phyloP scores from a whole-genome alignment of 2,113 vertebrate species.

The Phoxinus phoxinus region DNA sequence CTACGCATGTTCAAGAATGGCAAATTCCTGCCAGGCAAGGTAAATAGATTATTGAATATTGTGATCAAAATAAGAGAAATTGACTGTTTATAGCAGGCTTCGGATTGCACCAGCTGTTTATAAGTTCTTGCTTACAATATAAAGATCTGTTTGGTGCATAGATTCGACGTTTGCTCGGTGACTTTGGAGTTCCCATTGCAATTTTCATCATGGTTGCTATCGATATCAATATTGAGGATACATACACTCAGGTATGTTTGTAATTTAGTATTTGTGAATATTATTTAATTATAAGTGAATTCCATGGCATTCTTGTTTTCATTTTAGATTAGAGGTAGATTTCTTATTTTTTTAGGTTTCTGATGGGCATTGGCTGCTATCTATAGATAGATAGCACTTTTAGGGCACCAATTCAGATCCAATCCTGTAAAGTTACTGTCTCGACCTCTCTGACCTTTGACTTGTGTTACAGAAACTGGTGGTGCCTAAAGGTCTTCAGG shows the following conservation, averaged over 20 bases:
- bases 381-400: background rate
- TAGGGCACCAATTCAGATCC: constrained; percentile 6
- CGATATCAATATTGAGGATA: constrained; percentile 82
- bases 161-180: constrained; percentile 91
- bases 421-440: background rate
- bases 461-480: constrained; percentile 85
- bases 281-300: background rate
- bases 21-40: constrained; percentile 90
- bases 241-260: constrained; percentile 87
- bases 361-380: background rate
- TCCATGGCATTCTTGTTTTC: background rate
- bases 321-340: background rate
- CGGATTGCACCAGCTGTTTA: no score
- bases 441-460: constrained; percentile 8
- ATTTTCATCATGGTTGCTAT: constrained; percentile 88
- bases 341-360: background rate
- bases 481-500: constrained; percentile 84
- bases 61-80: background rate
- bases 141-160: constrained; percentile 60
- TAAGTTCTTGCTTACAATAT: no score
- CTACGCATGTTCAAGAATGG: constrained; percentile 95
- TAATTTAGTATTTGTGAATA: background rate
- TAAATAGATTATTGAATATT: background rate
- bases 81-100: background rate
- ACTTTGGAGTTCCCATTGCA: constrained; percentile 95